Base-by-base conservation (phyloP, 2,797 vertebrate genomes). In the Clarias laeviceps region DNA sequence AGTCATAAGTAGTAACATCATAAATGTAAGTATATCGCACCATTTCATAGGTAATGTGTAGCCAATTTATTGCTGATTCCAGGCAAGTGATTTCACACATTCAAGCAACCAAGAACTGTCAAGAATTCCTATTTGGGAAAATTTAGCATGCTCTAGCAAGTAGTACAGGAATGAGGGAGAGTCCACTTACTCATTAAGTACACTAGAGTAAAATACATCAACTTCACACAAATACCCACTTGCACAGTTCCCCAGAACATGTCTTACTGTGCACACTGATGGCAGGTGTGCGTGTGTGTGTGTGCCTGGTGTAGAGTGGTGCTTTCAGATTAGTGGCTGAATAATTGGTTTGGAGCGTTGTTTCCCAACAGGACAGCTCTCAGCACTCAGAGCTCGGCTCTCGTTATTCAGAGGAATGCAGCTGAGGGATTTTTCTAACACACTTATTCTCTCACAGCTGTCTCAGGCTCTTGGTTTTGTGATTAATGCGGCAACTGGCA, bases 321-420 rank as follows among this genome's bases (percentile, higher is more conserved):
- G 78, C 61, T 37, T 34, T 81, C 40, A 74, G 72, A 84, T 24
- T 57, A 59, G 82, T 64, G 76, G 73, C 74, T 70, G 84, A 50
- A 88, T 72, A 70, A 88, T 84, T 80, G 73, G 77, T 82, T 82
- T 85, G 83, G 83, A 90, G 88, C 85, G 18, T 57, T 79, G 80
- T 82, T 81, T 50, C 84, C 86, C 80, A 37, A 85, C 84, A 89
- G 87, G 91, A 88, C 90, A 86, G 89, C 80, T 88, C 88, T 88
- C 87, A 84, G 89, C 77, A 88, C 88, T 88, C 87, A 87, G 74
- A 89, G 68, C 68, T 73, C 56, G 3, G 27, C 82, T 88, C 72
- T 89, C 81, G 32, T 87, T 90, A 89, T 91, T 86, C 89, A 88
- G 80, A 85, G 91, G 92, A 92, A 93, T 93, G 90, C 73, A 40